A percentile compares a stretch with the other conserved stretches of the same genome.
phyloP scores from a whole-genome alignment of 2,797 vertebrate species.

The Erethizon dorsatum region DNA sequence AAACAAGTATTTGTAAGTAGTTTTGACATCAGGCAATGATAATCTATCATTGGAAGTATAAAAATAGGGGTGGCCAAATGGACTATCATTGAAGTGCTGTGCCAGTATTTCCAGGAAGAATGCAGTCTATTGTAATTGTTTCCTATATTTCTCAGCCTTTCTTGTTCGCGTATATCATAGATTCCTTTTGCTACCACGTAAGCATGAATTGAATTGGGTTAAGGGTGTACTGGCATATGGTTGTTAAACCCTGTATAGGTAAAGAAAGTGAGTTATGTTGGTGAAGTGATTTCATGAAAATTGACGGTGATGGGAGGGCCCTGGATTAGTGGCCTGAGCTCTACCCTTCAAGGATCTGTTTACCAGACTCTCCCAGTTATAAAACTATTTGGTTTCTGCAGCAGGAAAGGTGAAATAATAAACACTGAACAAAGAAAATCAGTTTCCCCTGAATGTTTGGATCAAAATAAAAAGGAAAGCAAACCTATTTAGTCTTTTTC shows the following conservation, averaged over 20 bases:
- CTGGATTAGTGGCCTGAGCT: neutral
- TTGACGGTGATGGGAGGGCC: neutral
- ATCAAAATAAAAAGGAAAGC: constrained; percentile 77
- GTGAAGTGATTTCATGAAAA: constrained; percentile 24
- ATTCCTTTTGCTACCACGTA: neutral
- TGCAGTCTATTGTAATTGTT: neutral
- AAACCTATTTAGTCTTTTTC: constrained; percentile 64
- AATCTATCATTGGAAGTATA: constrained; percentile 48
- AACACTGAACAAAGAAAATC: constrained; percentile 79
- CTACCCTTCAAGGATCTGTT: constrained; percentile 32
- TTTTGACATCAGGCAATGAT: constrained; percentile 62
- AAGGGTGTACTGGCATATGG: neutral
- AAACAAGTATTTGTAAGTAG: constrained; percentile 39
- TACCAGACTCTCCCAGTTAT: constrained; percentile 46
- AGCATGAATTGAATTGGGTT: neutral
- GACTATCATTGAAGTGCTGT: neutral
- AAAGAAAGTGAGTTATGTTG: neutral
- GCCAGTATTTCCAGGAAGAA: constrained; percentile 47
- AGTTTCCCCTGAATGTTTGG: constrained; percentile 62
- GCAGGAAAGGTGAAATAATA: constrained; percentile 81
- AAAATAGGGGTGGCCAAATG: neutral
- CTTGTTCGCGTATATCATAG: constrained; percentile 18
- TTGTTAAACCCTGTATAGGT: neutral
- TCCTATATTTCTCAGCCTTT: constrained; percentile 36
- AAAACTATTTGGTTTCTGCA: constrained; percentile 74